These are phyloP conservation scores for Leptinotarsa texana DNA, from an alignment of 1,140 invertebrate genomes.

Conservation along the genomic window DNA sequence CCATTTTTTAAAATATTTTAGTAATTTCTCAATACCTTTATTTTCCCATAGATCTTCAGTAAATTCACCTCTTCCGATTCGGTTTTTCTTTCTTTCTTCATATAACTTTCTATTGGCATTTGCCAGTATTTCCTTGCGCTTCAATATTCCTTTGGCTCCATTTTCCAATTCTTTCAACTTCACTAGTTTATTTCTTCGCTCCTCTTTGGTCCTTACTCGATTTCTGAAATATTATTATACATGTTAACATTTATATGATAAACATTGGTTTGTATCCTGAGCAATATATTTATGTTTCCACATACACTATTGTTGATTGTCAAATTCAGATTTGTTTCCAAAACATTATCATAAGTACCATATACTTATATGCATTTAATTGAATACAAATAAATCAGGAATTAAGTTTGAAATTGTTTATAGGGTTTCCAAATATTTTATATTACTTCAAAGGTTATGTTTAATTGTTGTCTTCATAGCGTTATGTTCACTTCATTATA, in stretches of 20 bases:
- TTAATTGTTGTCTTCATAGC: too few species aligned
- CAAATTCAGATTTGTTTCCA: too few species aligned
- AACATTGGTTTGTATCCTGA: too few species aligned
- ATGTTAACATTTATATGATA: neutral
- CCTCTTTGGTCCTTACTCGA: conserved; percentile 60
- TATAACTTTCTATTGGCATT: conserved; percentile 53
- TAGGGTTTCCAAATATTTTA: too few species aligned
- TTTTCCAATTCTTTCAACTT: conserved; percentile 48
- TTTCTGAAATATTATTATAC: conserved; percentile 42
- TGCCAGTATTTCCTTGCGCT: conserved; percentile 55
- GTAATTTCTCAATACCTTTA: conserved; percentile 24
- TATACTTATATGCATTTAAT: too few species aligned
- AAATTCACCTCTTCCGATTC: conserved; percentile 56
- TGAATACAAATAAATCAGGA: too few species aligned
- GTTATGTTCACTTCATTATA: too few species aligned
- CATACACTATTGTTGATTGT: too few species aligned
- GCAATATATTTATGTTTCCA: too few species aligned
- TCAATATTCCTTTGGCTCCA: conserved; percentile 54
- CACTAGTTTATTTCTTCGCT: conserved; percentile 57
- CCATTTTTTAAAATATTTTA: neutral
- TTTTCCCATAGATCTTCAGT: conserved; percentile 58
- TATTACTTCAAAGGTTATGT: too few species aligned
- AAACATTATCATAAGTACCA: too few species aligned
- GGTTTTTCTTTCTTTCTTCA: conserved; percentile 49
- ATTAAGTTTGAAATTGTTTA: too few species aligned